Evolutionary conservation across 2,113 vertebrate species (phyloP), one percentile per base, ranked within the genome.

Genomic region (Poeciliopsis turrubarensis): DNA sequence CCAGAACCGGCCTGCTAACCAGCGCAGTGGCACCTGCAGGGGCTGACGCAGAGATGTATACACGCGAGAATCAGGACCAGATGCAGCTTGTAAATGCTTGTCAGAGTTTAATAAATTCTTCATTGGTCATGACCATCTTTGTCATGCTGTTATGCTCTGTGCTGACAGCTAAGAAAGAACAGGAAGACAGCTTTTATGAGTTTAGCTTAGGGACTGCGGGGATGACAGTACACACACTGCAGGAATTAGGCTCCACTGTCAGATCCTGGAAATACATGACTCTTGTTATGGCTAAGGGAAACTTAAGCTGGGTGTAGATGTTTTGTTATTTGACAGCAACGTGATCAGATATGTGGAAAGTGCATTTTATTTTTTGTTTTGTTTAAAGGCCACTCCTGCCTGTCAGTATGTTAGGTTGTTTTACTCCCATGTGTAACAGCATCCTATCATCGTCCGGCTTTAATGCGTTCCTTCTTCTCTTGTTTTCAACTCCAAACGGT

Each of bases 21-120:
- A 14, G 66, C 77, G 78, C 72, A 31, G 75, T 57, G 83, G 89
- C 92, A 95, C 93, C 93, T 95, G 93, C 81, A 91, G 75, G 44
- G 51, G 22, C 68, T 75, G 73, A 73, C 66, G 70, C 73, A 71
- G 68, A 66, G 82, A 88, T 44, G 77, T 87, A 78, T 73, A 86
- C 70, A 83, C 78, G 85, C 78, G 78, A 77, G 80, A 83, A 86
- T 57, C 73, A 88, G 86, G 86, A 89, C 85, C 89, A 90, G 83
- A 91, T 91, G 86, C 73, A 82, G 86, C 85, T 90, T 74, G 86
- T 79, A 77, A 90, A 77, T 78, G 70, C 87, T 90, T 87, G 87
- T 82, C 86, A 91, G 80, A 86, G 82, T 90, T 83, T 81, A 80
- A 91, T 88, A 81, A 80, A 90, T 92, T 93, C 87, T 89, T 80